phyloP scores from a whole-genome alignment of 2,113 vertebrate species.

The Blennius ocellaris region DNA sequence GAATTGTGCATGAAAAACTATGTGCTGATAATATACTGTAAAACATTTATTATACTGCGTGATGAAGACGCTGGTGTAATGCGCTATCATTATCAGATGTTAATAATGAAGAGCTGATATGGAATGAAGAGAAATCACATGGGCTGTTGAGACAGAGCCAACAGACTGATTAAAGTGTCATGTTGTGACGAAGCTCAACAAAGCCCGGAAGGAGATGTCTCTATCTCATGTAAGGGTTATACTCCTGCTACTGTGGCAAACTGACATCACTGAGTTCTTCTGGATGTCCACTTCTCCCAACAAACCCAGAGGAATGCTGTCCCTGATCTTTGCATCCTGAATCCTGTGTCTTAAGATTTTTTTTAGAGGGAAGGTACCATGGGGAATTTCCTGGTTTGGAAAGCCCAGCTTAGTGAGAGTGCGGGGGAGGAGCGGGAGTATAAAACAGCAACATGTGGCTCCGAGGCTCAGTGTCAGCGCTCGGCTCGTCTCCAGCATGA shows the following conservation, averaged over 20 bases:
- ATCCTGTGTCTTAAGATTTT: not conserved
- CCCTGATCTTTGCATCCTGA: slow-evolving; percentile 53
- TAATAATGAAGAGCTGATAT: not conserved
- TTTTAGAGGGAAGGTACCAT: slow-evolving; percentile 31
- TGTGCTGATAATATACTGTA: not conserved
- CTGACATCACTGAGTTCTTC: slow-evolving; percentile 12
- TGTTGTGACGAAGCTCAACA: slow-evolving; percentile 3
- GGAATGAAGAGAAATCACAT: slow-evolving; percentile 70
- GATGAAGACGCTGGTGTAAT: not conserved
- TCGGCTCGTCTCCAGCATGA: slow-evolving; percentile 58
- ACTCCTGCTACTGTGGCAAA: not conserved
- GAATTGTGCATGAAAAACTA: not conserved
- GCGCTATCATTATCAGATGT: not conserved
- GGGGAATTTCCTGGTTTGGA: slow-evolving; percentile 73
- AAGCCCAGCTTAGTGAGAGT: slow-evolving; percentile 49
- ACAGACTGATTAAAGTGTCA: not conserved
- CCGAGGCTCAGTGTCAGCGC: slow-evolving; percentile 34
- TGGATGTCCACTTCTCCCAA: not conserved
- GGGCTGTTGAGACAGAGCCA: slow-evolving; percentile 55
- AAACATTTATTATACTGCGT: not conserved
- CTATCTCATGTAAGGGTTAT: slow-evolving; percentile 3
- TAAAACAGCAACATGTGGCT: slow-evolving; percentile 57
- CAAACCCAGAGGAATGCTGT: slow-evolving; percentile 9
- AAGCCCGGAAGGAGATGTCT: slow-evolving; percentile 6
- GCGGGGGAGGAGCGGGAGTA: slow-evolving; percentile 63